These are phyloP conservation scores for Triplophysa siluroides DNA, from an alignment of 2,113 vertebrate genomes.

Conservation along the genomic window DNA sequence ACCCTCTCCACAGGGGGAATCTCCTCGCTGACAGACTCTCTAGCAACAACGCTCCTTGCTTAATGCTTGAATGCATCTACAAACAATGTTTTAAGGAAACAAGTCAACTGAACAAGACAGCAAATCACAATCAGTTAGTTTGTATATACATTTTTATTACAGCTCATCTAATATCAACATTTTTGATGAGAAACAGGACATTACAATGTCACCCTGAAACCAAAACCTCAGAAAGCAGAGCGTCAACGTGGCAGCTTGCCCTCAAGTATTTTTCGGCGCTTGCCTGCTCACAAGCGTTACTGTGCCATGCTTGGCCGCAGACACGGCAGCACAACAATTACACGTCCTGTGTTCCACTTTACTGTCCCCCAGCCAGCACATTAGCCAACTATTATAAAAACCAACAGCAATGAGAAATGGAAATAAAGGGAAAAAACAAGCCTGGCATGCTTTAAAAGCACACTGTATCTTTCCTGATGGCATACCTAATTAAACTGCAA, in stretches of 20 bases:
- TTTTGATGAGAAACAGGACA: neutral
- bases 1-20: neutral
- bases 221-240: constrained; percentile 38
- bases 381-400: constrained; percentile 44
- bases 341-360: constrained; percentile 31
- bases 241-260: constrained; percentile 45
- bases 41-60: neutral
- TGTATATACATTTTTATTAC: too few relatives aligned
- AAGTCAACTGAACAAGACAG: neutral
- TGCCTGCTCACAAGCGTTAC: constrained; percentile 19
- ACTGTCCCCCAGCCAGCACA: constrained; percentile 43
- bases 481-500: constrained; percentile 22
- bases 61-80: neutral
- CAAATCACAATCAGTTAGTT: neutral
- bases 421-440: constrained; percentile 33
- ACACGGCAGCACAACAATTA: constrained; percentile 50
- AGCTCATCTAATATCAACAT: neutral
- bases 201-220: constrained; percentile 6
- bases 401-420: constrained; percentile 30
- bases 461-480: constrained; percentile 19
- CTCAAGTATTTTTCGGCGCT: constrained; percentile 32
- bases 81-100: neutral
- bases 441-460: constrained; percentile 31
- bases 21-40: constrained; percentile 3
- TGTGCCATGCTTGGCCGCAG: constrained; percentile 42